These are phyloP conservation scores for Nemapogon koenigi DNA, from an alignment of 2,888 invertebrate species.

Conservation along the genomic window DNA sequence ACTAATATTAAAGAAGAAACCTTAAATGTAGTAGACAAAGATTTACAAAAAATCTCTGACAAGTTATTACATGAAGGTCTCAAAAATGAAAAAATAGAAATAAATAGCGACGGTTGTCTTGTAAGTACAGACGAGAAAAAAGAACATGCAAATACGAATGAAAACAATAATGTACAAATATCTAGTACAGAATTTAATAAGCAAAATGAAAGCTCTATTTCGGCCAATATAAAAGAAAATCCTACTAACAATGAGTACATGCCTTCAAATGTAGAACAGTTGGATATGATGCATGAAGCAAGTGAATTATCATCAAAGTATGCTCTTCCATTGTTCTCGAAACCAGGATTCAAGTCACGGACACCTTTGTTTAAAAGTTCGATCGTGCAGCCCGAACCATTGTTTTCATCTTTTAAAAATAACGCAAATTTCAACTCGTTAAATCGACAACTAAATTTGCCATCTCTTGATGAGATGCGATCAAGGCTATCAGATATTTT, in stretches of 20 bases:
- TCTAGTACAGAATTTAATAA: neutral
- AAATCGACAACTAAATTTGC: constrained; percentile 20
- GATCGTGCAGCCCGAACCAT: no score
- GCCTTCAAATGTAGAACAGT: no score
- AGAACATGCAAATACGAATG: neutral
- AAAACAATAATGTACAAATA: neutral
- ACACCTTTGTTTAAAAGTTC: no score
- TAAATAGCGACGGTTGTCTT: neutral
- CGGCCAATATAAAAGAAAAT: constrained; percentile 1
- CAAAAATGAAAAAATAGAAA: constrained; percentile 9
- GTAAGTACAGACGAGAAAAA: neutral
- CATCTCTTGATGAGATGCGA: constrained; percentile 25
- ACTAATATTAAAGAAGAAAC: neutral
- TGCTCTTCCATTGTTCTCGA: no score
- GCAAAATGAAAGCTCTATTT: neutral
- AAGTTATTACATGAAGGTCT: constrained; percentile 25
- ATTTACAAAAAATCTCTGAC: constrained; percentile 39
- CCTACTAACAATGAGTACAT: no score
- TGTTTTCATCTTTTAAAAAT: no score
- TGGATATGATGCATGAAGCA: no score
- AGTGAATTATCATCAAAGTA: no score
- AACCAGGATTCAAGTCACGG: no score
- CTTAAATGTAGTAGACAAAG: constrained; percentile 17
- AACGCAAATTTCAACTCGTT: no score
- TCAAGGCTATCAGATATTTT: constrained; percentile 24